Evolutionary conservation across 2,797 vertebrate species (phyloP), one percentile per base, ranked within the genome.

Genomic region (Trachops cirrhosus): DNA sequence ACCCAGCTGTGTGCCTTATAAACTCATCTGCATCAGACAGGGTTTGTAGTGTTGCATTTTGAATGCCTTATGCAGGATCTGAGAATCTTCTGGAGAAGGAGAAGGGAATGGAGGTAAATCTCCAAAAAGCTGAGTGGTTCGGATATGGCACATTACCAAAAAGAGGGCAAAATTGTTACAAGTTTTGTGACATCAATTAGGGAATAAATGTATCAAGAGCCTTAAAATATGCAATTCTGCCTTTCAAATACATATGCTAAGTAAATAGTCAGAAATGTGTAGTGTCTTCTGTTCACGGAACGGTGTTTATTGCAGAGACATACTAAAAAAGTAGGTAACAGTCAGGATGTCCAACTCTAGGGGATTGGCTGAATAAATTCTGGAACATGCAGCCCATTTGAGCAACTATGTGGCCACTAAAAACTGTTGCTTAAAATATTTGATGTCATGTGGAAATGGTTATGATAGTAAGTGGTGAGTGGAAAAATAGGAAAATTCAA

Each of bases 351-450:
- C 67, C 22, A 74, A 5, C 64, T 93, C 29, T 12, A 50, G 73
- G 78, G 48, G 57, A 52, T 44, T 57, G 73, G 89, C 50, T n/a
- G 78, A 80, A 39, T 71, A 64, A 54, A 48, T 73, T 93, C 64
- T 44, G 57, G 70, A 83, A 62, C 46, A 26, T 14, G 41, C 2
- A 46, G 16, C 62, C 84, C 80, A 84, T 91, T 89, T 6, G 34
- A 5, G 88, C 52, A 94, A 70, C 92, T 50, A 19, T 59, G 57
- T 93, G 54, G 44, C 82, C 89, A 82, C 87, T 79, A 84, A 89
- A 95, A 87, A 64, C 59, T 39, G 75, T 73, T 96, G 64, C 87
- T 87, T 93, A 67, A 85, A 79, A 97, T 96, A 93, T 92, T 91
- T 74, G 73, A 70, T 95, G 74, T 74, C 82, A 85, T 83, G 83